Percentiles rank a stretch among this genome's conserved stretches.
These are phyloP conservation scores for Heliothis virescens DNA, from an alignment of 1,140 invertebrate species.

Conservation along the genomic window DNA sequence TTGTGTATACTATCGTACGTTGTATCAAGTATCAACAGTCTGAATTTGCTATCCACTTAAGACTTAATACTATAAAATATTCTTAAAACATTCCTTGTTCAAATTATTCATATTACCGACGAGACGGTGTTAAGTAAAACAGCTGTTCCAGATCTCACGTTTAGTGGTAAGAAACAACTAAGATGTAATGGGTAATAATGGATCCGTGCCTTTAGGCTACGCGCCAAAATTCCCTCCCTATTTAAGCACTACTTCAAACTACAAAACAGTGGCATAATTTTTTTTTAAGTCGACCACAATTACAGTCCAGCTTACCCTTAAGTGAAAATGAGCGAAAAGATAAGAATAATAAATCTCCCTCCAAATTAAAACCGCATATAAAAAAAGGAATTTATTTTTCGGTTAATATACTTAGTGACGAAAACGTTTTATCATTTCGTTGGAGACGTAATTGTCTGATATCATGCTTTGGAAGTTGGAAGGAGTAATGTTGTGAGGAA, in stretches of 20 bases:
- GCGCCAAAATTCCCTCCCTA: neutral
- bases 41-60: neutral
- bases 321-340: conserved; percentile 34
- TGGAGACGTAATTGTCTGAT: conserved; percentile 62
- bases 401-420: conserved; percentile 42
- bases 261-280: neutral
- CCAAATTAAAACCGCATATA: conserved; percentile 42
- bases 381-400: conserved; percentile 43
- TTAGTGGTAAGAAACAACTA: conserved; percentile 37
- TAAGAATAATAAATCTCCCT: conserved; percentile 35
- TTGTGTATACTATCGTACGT: no score
- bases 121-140: neutral
- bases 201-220: conserved; percentile 23
- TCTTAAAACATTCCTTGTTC: neutral
- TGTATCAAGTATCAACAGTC: no score
- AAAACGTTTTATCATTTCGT: conserved; percentile 47
- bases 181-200: conserved; percentile 38
- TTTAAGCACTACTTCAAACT: conserved; percentile 1
- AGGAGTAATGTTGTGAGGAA: conserved; percentile 73
- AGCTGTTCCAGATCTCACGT: conserved; percentile 30
- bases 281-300: neutral
- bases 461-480: conserved; percentile 65
- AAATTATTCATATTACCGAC: conserved; percentile 19
- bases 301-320: conserved; percentile 14
- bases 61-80: neutral